These are phyloP conservation scores for Brenthis ino DNA, from an alignment of 2,888 invertebrate genomes.

Conservation along the genomic window DNA sequence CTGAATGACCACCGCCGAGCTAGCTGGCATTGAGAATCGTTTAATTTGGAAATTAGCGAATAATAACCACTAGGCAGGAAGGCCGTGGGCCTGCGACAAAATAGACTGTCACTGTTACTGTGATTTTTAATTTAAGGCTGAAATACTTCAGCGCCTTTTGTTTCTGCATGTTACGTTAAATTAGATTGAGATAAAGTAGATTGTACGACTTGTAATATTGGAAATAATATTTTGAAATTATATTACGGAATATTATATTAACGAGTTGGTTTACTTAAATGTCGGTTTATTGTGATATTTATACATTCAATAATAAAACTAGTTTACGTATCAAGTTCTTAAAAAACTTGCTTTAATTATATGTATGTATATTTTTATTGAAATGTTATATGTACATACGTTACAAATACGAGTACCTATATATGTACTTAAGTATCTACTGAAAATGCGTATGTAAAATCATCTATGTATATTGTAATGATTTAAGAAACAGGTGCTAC, in stretches of 20 bases:
- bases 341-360: neutral
- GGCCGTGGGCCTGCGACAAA: slow-evolving; percentile 74
- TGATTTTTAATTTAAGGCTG: slow-evolving; percentile 44
- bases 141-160: slow-evolving; percentile 47
- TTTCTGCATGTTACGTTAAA: slow-evolving; percentile 31
- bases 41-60: slow-evolving; percentile 80
- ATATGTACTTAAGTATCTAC: neutral
- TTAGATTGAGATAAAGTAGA: slow-evolving; percentile 13
- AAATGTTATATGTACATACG: neutral
- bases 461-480: too few relatives aligned
- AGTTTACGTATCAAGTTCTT: slow-evolving; percentile 10
- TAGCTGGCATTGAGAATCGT: slow-evolving; percentile 79
- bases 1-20: slow-evolving; percentile 71
- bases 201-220: slow-evolving; percentile 38
- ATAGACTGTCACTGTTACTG: slow-evolving; percentile 50
- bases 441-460: too few relatives aligned
- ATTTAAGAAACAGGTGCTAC: too few relatives aligned
- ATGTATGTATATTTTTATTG: neutral
- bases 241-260: slow-evolving; percentile 24
- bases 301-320: neutral
- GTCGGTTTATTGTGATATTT: slow-evolving; percentile 13
- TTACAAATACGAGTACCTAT: neutral
- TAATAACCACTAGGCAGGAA: slow-evolving; percentile 71
- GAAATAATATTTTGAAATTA: slow-evolving; percentile 21
- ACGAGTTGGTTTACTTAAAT: slow-evolving; percentile 15